Evolutionary conservation across 1,140 invertebrate genomes (phyloP), one percentile per base, ranked within the genome.

Genomic region (Drosophila miranda): DNA sequence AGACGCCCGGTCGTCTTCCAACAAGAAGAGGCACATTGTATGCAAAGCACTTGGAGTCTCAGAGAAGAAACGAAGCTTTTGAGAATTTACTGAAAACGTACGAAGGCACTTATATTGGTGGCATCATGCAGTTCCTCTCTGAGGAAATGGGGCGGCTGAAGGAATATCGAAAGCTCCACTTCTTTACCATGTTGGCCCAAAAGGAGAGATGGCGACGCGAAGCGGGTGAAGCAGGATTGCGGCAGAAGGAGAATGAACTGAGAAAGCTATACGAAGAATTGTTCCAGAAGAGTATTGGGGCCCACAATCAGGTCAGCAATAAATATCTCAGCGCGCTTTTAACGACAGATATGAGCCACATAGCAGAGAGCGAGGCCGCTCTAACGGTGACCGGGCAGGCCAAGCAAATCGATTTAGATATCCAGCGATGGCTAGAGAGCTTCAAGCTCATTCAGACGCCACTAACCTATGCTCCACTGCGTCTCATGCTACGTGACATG

Each of bases 91-190:
- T 90, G 21, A 48, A 55, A n/a, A 73, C 72, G 21, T 83, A 89
- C 42, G 89, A 90, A 16, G 89, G 84, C 16, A 71, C 43, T 9
- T 78, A 74, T 3, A 79, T 90, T 11, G 89, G 89, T 0, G 77
- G 74, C 51, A 52, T 90, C 4, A 84, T 90, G 84, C 80, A 89
- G 21, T 90, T 90, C 43, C 59, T 90, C 0, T 46, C 71, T 64
- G 95, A 96, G 80, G 95, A 96, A 92, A 90, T 96, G 75, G 89
- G 93, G 21, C 92, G 94, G 38, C 84, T 96, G 13, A 91, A 95
- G 64, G 94, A 95, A 62, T 95, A 96, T 89, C 90, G 94, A 2
- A 92, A 92, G 68, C 93, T 94, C 7, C 95, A 96, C 76, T 94
- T 94, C n/a, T 93, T 95, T 70, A 93, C 93, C 13, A 92, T 96